Percentiles rank a stretch among this genome's conserved stretches.
phyloP scores from a whole-genome alignment of 2,797 vertebrate genomes.

The Emydoidea blandingii region DNA sequence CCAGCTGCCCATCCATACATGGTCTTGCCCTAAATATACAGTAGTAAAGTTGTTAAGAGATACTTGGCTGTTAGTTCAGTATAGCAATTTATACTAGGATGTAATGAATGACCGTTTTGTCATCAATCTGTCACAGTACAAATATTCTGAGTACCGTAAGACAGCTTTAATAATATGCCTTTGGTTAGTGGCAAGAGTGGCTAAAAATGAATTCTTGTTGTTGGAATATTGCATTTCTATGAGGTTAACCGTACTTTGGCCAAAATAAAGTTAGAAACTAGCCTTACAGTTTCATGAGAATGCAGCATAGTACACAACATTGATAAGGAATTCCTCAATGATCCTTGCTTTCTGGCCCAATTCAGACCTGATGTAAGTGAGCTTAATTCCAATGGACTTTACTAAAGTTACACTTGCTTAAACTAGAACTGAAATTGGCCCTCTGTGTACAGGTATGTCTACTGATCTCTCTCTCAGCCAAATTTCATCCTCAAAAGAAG shows the following conservation, averaged over 20 bases:
- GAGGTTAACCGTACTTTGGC: constrained; percentile 69
- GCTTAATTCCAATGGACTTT: neutral
- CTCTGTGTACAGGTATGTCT: fast-evolving
- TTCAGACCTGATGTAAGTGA: neutral
- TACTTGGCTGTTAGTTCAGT: constrained; percentile 37
- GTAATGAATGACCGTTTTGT: constrained; percentile 67
- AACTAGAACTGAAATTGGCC: neutral
- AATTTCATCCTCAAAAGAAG: neutral
- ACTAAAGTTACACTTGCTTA: neutral
- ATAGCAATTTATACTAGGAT: neutral
- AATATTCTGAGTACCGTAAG: constrained; percentile 45
- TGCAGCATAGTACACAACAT: neutral
- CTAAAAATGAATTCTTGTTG: constrained; percentile 32
- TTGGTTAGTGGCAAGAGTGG: constrained; percentile 58
- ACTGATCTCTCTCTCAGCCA: neutral
- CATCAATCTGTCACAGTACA: constrained; percentile 58
- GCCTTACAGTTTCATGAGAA: neutral
- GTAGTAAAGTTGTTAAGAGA: constrained; percentile 3
- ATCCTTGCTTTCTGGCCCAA: constrained; percentile 4
- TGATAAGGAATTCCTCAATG: neutral
- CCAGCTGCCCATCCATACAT: neutral
- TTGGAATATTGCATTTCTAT: constrained; percentile 50
- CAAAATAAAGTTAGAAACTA: constrained; percentile 63
- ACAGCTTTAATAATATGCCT: constrained; percentile 49
- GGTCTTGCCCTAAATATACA: constrained; percentile 14